Evolutionary conservation across 1,140 invertebrate species (phyloP).

Genomic region (Trachelipus rathkii): DNA sequence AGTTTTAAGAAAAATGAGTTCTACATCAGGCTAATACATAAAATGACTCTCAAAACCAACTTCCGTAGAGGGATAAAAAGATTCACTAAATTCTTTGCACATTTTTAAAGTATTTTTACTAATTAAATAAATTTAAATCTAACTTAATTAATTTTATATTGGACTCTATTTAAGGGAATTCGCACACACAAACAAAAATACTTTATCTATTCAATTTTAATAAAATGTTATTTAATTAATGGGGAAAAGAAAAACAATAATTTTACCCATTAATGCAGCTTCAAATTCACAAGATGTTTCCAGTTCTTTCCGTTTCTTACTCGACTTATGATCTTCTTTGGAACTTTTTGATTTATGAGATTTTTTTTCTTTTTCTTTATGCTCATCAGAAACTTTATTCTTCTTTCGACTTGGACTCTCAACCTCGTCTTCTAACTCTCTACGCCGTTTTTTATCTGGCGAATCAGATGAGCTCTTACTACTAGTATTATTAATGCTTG

Average conservation of each 20-base stretch:
- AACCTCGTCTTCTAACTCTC: neutral
- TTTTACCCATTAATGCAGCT: neutral
- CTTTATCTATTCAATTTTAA: no score
- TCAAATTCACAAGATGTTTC: neutral
- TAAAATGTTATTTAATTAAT: no score
- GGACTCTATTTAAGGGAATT: no score
- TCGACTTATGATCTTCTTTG: neutral
- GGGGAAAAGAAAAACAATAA: neutral
- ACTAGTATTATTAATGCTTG: neutral
- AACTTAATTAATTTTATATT: no score
- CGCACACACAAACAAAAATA: no score
- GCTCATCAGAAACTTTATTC: neutral
- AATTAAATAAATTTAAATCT: no score
- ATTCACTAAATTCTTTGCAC: no score
- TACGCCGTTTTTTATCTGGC: neutral
- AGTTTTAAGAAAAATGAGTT: neutral
- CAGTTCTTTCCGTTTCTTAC: neutral
- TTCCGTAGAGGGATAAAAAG: no score
- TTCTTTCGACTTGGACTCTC: neutral
- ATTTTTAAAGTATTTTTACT: no score
- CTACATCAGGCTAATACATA: no score
- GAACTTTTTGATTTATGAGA: slow-evolving; percentile 8
- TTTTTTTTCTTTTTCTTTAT: slow-evolving; percentile 11
- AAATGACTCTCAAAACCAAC: no score
- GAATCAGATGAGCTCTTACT: neutral